Evolutionary conservation across 2,888 invertebrate genomes (phyloP).

Genomic region (Cabera pusaria): DNA sequence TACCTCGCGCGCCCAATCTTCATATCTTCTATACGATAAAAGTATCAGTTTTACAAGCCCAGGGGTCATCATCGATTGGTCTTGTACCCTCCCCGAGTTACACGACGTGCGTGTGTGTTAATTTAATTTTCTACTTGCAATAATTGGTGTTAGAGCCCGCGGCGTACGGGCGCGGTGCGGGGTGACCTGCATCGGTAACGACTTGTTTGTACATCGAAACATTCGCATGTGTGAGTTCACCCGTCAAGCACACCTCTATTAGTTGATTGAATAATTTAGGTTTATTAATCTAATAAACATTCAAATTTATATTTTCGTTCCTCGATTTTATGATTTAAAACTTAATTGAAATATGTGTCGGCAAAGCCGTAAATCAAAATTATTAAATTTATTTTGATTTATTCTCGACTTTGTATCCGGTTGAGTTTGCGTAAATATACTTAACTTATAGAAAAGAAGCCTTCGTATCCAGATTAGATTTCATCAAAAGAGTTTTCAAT

Average conservation of each 20-base stretch:
- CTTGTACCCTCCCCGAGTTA: slow-evolving; percentile 57
- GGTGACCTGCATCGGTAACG: slow-evolving; percentile 61
- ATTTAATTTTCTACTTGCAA: slow-evolving; percentile 79
- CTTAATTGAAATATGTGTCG: slow-evolving; percentile 39
- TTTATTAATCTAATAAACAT: slow-evolving; percentile 39
- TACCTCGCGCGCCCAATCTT: slow-evolving; percentile 16
- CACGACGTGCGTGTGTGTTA: slow-evolving; percentile 76
- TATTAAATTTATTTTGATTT: slow-evolving; percentile 37
- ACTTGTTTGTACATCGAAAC: slow-evolving; percentile 57
- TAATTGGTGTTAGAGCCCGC: slow-evolving; percentile 65
- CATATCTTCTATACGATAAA: slow-evolving; percentile 14
- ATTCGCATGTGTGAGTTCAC: slow-evolving; percentile 47
- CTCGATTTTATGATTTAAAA: slow-evolving; percentile 37
- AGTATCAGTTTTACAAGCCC: slow-evolving; percentile 32
- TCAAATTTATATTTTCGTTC: slow-evolving; percentile 35
- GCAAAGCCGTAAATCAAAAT: slow-evolving; percentile 34
- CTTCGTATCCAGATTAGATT: no score
- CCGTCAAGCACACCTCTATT: slow-evolving; percentile 27
- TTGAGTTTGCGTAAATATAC: slow-evolving; percentile 23
- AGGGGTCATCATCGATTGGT: slow-evolving; percentile 48
- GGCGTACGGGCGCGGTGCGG: slow-evolving; percentile 47
- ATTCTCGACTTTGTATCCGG: slow-evolving; percentile 31
- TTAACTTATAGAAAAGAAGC: no score
- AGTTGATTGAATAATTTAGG: slow-evolving; percentile 39
- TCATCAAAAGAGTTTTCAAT: slow-evolving; percentile 5